phyloP scores from a whole-genome alignment of 2,113 vertebrate species.

The Blennius ocellaris region DNA sequence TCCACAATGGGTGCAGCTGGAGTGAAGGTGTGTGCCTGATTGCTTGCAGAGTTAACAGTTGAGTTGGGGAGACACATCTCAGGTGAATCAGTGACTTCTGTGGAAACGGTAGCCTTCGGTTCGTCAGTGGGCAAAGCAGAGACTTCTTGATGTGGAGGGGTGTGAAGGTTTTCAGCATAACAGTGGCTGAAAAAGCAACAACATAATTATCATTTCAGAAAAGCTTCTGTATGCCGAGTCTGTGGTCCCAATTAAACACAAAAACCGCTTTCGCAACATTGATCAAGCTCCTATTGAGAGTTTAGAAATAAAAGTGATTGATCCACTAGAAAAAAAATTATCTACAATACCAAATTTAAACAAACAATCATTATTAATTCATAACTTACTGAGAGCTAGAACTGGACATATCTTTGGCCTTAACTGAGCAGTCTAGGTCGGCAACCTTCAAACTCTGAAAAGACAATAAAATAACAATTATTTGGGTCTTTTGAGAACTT shows the following conservation, averaged over 20 bases:
- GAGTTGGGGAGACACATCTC: slow-evolving; percentile 7
- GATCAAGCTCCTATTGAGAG: background rate
- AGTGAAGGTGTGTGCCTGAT: slow-evolving; percentile 31
- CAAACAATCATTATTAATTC: background rate
- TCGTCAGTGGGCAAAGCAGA: slow-evolving; percentile 36
- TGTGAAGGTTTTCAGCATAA: slow-evolving; percentile 16
- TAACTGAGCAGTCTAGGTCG: slow-evolving; percentile 64
- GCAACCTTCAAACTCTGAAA: slow-evolving; percentile 76
- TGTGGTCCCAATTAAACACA: background rate
- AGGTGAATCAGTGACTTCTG: slow-evolving; percentile 13
- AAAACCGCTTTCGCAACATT: background rate
- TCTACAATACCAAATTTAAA: background rate
- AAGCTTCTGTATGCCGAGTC: background rate
- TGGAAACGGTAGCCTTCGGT: slow-evolving; percentile 18
- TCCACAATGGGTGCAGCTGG: slow-evolving; percentile 8
- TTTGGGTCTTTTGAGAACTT: background rate
- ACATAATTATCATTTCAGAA: too few species aligned
- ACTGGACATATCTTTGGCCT: slow-evolving; percentile 12
- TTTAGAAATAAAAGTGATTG: background rate
- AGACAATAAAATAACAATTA: slow-evolving; percentile 10
- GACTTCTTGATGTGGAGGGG: slow-evolving; percentile 12
- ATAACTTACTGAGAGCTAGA: slow-evolving; percentile 69
- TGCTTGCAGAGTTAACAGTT: slow-evolving; percentile 17
- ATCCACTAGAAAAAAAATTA: background rate
- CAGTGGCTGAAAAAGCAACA: slow-evolving; percentile 36